A percentile compares a stretch with the other conserved stretches of the same genome.
These are phyloP conservation scores for Toxostoma redivivum DNA, from an alignment of 2,113 vertebrate species.

Conservation along the genomic window DNA sequence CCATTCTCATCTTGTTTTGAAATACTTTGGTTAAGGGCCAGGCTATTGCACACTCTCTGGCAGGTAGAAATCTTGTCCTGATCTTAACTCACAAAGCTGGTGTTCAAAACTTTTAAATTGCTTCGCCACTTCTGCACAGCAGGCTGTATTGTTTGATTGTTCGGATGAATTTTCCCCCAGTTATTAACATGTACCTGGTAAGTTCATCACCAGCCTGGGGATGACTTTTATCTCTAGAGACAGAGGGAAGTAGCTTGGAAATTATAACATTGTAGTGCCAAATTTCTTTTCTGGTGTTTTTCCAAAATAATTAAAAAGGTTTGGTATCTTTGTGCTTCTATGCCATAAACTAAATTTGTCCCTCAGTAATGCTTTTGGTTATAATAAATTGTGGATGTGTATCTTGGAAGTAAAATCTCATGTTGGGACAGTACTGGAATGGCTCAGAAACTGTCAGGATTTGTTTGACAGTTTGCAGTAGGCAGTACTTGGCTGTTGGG, in stretches of 20 bases:
- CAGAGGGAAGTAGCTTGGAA: slow-evolving; percentile 32
- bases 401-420: background rate
- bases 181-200: background rate
- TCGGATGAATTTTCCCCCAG: background rate
- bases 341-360: background rate
- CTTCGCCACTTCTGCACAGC: background rate
- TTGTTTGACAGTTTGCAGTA: background rate
- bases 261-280: background rate
- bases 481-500: background rate
- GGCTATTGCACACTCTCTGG: background rate
- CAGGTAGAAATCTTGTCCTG: background rate
- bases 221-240: slow-evolving; percentile 26
- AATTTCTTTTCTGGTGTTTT: background rate
- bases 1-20: background rate
- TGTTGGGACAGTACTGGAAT: background rate
- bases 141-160: background rate
- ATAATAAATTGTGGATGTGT: background rate
- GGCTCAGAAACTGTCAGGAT: background rate
- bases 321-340: background rate
- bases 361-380: background rate
- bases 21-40: background rate
- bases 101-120: background rate
- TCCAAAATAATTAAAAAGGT: background rate
- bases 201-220: slow-evolving; percentile 16
- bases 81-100: background rate